Percentiles rank a stretch among this genome's conserved stretches.
Evolutionary conservation across 2,113 vertebrate species (phyloP).

Genomic region (Lichenostomus cassidix): DNA sequence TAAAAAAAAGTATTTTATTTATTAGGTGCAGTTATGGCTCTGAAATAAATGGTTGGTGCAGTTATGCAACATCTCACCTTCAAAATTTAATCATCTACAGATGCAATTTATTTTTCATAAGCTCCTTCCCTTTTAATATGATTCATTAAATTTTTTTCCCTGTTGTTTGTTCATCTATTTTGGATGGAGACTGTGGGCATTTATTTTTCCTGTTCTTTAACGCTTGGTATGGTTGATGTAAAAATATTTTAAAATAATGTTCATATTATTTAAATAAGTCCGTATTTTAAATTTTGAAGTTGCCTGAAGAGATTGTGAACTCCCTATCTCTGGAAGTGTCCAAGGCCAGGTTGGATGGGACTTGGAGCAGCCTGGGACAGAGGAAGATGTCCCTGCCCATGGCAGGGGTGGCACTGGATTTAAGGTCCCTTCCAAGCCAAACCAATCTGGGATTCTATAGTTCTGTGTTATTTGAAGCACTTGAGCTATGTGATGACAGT

Average conservation of each 20-base stretch:
- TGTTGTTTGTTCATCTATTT: constrained; percentile 6
- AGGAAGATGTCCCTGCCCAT: background rate
- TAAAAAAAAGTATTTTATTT: constrained; percentile 3
- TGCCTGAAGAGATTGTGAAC: background rate
- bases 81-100: constrained; percentile 50
- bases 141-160: background rate
- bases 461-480: background rate
- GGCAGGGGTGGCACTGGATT: background rate
- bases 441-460: background rate
- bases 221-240: fast-evolving
- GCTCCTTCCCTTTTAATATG: background rate
- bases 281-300: background rate
- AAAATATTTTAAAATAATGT: background rate
- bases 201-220: background rate
- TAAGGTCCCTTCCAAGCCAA: background rate
- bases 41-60: constrained; percentile 37
- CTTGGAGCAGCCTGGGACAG: fast-evolving
- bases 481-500: background rate
- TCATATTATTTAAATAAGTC: background rate
- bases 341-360: fast-evolving
- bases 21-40: background rate
- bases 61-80: constrained; percentile 31
- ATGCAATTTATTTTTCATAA: constrained; percentile 43
- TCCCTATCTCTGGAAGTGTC: background rate
- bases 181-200: background rate